Percentiles rank a stretch among this genome's conserved stretches.
These are phyloP conservation scores for Tachina fera DNA, from an alignment of 2,888 invertebrate genomes.

Conservation along the genomic window DNA sequence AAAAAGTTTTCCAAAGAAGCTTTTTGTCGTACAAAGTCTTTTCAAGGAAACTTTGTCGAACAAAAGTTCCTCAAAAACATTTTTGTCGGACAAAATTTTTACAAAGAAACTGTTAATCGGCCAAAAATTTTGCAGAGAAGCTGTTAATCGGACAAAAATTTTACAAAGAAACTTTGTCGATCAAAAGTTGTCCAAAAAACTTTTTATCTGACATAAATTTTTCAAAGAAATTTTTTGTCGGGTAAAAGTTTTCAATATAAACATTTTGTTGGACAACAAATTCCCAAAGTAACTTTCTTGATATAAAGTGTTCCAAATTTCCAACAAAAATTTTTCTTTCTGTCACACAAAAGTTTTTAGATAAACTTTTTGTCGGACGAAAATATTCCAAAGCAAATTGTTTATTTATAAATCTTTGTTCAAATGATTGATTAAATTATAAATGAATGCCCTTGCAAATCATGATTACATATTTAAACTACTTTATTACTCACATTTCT, in stretches of 20 bases:
- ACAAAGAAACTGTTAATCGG: neutral
- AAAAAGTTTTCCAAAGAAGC: neutral
- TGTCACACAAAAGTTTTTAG: neutral
- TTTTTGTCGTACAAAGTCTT: neutral
- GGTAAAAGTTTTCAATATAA: neutral
- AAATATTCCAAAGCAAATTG: neutral
- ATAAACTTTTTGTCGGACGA: neutral
- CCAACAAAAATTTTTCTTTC: neutral
- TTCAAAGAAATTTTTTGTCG: neutral
- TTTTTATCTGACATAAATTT: neutral
- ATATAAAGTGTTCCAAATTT: too few species aligned
- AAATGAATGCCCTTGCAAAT: too few species aligned
- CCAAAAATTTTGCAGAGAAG: neutral
- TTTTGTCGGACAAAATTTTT: neutral
- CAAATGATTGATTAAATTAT: too few species aligned
- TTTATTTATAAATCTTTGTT: neutral
- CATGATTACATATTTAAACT: too few species aligned
- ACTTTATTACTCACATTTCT: neutral
- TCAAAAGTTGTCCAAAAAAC: neutral
- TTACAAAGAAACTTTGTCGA: too few species aligned
- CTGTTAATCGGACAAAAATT: too few species aligned
- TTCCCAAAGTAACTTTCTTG: neutral
- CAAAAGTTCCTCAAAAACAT: neutral
- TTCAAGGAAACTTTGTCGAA: too few species aligned
- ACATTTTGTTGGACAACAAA: neutral